These are phyloP conservation scores for Condylostylus longicornis DNA, from an alignment of 1,140 invertebrate species.

Conservation along the genomic window DNA sequence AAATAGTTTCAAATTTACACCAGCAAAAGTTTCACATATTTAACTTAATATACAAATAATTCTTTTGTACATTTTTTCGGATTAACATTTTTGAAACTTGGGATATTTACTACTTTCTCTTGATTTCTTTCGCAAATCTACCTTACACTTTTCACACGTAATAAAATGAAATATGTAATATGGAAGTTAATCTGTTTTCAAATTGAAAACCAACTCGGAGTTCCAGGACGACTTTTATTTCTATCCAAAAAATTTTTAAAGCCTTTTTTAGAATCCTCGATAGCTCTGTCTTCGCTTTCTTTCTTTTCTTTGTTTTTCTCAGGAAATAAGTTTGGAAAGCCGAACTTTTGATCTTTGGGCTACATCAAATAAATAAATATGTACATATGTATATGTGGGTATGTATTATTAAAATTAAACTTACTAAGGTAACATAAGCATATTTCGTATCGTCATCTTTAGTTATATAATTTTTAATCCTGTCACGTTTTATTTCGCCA, in stretches of 20 bases:
- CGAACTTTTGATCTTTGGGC: slow-evolving; percentile 38
- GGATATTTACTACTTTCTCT: too few species aligned
- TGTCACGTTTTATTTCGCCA: slow-evolving; percentile 38
- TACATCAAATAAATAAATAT: slow-evolving; percentile 18
- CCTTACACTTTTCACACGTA: too few species aligned
- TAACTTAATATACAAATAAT: too few species aligned
- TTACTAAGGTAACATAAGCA: slow-evolving; percentile 68
- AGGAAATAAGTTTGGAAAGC: slow-evolving; percentile 40
- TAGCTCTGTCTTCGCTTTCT: slow-evolving; percentile 35
- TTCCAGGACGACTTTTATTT: slow-evolving; percentile 35
- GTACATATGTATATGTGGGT: too few species aligned
- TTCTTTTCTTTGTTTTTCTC: slow-evolving; percentile 19
- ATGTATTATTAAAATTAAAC: slow-evolving; percentile 10
- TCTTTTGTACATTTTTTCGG: too few species aligned
- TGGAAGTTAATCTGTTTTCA: too few species aligned
- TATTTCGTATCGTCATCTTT: slow-evolving; percentile 76
- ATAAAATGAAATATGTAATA: too few species aligned
- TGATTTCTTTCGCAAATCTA: too few species aligned
- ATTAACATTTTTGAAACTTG: too few species aligned
- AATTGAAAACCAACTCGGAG: slow-evolving; percentile 47
- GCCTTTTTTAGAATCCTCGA: slow-evolving; percentile 34
- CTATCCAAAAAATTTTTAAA: slow-evolving; percentile 34
- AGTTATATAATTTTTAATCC: slow-evolving; percentile 42
- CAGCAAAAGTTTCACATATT: too few species aligned
- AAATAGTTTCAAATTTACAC: too few species aligned